Conservation (phyloP, 2,888 invertebrate genomes). For the Strigamia crassipes region DNA sequence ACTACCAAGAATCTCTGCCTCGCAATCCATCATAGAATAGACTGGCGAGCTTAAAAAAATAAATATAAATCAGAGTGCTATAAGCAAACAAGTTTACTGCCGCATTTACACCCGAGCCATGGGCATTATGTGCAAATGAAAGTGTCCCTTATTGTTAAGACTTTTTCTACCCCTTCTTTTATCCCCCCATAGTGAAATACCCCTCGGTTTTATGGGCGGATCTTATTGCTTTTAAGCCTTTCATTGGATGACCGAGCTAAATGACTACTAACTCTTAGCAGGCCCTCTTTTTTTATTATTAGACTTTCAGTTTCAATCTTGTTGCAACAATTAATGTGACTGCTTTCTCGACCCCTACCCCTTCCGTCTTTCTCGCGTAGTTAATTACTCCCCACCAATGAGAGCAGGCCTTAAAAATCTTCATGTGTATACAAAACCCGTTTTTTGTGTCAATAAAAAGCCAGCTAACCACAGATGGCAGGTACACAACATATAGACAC, state of each 20-base stretch:
- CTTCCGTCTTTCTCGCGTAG: neutral
- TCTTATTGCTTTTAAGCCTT: slow-evolving; percentile 37
- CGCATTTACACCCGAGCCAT: slow-evolving; percentile 25
- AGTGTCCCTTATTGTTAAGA: slow-evolving; percentile 34
- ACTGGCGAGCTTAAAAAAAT: neutral
- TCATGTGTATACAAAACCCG: slow-evolving; percentile 24
- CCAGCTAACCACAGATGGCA: slow-evolving; percentile 12
- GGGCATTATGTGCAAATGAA: slow-evolving; percentile 34
- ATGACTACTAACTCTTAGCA: slow-evolving; percentile 22
- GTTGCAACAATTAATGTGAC: slow-evolving; percentile 34
- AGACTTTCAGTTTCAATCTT: slow-evolving; percentile 37
- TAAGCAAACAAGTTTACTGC: slow-evolving; percentile 32
- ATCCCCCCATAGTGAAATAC: slow-evolving; percentile 31
- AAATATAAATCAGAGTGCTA: slow-evolving; percentile 18
- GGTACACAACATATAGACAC: slow-evolving; percentile 1
- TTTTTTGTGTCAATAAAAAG: neutral
- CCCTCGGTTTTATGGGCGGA: neutral
- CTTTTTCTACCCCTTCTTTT: slow-evolving; percentile 37
- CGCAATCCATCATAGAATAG: neutral
- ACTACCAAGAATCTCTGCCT: neutral
- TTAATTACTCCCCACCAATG: slow-evolving; percentile 25
- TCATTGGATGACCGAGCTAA: slow-evolving; percentile 4
- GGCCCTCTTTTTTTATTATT: neutral
- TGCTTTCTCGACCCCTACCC: neutral
- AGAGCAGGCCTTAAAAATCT: neutral